phyloP scores from a whole-genome alignment of 2,888 invertebrate species.

The Drosophila infuscata region DNA sequence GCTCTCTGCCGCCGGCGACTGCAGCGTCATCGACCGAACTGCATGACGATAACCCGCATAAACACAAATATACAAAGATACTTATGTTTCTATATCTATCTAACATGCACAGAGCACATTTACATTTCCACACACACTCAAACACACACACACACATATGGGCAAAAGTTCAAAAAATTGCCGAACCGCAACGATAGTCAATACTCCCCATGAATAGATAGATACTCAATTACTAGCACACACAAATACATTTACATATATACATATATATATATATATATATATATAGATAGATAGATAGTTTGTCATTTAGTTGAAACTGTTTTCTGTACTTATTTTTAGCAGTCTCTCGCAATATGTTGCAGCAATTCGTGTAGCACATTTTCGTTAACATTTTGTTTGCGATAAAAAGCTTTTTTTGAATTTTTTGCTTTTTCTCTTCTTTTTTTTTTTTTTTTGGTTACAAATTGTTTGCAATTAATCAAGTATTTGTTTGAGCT shows the following conservation, averaged over 20 bases:
- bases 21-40: slow-evolving; percentile 32
- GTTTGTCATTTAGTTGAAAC: slow-evolving; percentile 48
- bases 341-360: slow-evolving; percentile 41
- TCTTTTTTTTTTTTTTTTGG: not conserved
- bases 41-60: slow-evolving; percentile 34
- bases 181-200: slow-evolving; percentile 61
- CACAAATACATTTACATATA: not conserved
- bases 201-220: slow-evolving; percentile 47
- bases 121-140: slow-evolving; percentile 17
- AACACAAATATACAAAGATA: slow-evolving; percentile 11
- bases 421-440: not conserved
- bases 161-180: slow-evolving; percentile 49
- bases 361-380: slow-evolving; percentile 41
- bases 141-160: not conserved
- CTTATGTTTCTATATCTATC: slow-evolving; percentile 1
- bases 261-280: not conserved
- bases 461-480: not conserved
- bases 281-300: not conserved
- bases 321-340: slow-evolving; percentile 50
- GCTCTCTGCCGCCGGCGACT: slow-evolving; percentile 35
- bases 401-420: slow-evolving; percentile 13
- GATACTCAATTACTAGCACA: slow-evolving; percentile 28
- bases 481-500: not conserved
- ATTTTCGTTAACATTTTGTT: slow-evolving; percentile 20
- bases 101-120: slow-evolving; percentile 22